Base-by-base conservation (phyloP, 2,797 vertebrate genomes). In the Anisognathus igniventris region DNA sequence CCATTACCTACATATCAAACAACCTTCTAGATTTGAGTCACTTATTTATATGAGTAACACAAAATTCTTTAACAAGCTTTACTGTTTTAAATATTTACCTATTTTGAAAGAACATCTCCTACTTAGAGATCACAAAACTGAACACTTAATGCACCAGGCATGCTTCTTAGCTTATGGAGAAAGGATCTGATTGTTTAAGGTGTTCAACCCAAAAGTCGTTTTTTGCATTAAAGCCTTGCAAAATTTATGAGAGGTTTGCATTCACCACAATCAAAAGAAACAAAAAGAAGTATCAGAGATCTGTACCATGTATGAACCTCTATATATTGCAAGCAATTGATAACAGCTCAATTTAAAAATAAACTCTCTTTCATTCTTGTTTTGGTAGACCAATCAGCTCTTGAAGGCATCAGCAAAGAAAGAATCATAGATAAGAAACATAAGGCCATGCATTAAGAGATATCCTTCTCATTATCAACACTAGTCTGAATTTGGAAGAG, bases 291-390 rank as follows among this genome's bases (percentile, higher is more conserved):
- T 31, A 78, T 82, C 16, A 65, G 35, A 58, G 67, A 76, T 11
- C 14, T 23, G 7, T 18, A 72, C 22, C 35, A 50, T 1, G 1
- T 25, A 68, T 18, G n/a, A 84, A 91, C 37, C 40, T 48, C 42
- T 75, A 24, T 21, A 48, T 40, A 45, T 11, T 50, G 24, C 62
- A 75, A 28, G 30, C 50, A 92, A 79, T 9, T 56, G 28, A 27
- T 81, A 94, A 86, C 54, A 88, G 14, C 23, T n/a, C 18, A 81
- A 57, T 51, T 73, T 88, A 93, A 92, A 90, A 88, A 86, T 50
- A 92, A 90, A 54, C 58, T 35, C 11, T 57, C 22, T 57, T 42
- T 88, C 39, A 61, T 87, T 39, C 64, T 84, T 84, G 37, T 84
- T 96, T 89, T 47, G 19, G 28, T 42, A 86, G 73, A 39, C 39